Conservation (phyloP, 2,113 vertebrate species). For the Mirza zaza region DNA sequence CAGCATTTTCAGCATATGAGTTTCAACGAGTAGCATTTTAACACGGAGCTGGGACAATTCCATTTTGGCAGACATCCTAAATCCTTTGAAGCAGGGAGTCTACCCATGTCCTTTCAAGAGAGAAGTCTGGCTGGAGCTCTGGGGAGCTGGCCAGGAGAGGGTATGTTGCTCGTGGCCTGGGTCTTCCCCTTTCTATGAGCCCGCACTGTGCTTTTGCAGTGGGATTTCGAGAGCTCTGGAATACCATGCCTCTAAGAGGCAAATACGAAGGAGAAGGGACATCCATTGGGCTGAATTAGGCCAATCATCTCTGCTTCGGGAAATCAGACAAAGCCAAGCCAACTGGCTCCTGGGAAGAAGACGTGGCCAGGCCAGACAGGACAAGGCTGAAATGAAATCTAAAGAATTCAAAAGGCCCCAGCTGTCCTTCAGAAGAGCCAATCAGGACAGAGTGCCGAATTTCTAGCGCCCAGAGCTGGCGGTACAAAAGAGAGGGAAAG, state of each 20-base stretch:
- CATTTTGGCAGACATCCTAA: background rate
- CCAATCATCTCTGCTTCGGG: background rate
- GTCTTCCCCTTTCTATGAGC: background rate
- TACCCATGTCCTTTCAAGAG: background rate
- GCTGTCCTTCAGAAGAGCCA: background rate
- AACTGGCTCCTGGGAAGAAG: background rate
- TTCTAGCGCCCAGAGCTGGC: background rate
- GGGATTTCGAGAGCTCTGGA: background rate
- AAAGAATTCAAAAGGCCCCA: background rate
- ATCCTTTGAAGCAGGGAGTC: background rate
- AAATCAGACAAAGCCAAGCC: background rate
- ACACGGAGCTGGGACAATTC: background rate
- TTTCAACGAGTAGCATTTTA: slow-evolving; percentile 1
- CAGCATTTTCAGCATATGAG: slow-evolving; percentile 28
- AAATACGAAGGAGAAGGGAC: background rate
- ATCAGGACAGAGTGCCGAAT: background rate
- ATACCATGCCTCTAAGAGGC: background rate
- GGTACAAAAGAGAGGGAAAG: background rate
- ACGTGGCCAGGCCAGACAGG: background rate
- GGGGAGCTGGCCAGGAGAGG: background rate
- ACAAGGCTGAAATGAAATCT: background rate
- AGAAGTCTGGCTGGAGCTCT: background rate
- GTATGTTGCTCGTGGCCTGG: fast-evolving
- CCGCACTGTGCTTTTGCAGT: background rate
- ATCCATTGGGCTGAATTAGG: background rate